Conservation (phyloP, 37 sponge, comb jelly and placozoan species). For the Cliona cf. orientalis region DNA sequence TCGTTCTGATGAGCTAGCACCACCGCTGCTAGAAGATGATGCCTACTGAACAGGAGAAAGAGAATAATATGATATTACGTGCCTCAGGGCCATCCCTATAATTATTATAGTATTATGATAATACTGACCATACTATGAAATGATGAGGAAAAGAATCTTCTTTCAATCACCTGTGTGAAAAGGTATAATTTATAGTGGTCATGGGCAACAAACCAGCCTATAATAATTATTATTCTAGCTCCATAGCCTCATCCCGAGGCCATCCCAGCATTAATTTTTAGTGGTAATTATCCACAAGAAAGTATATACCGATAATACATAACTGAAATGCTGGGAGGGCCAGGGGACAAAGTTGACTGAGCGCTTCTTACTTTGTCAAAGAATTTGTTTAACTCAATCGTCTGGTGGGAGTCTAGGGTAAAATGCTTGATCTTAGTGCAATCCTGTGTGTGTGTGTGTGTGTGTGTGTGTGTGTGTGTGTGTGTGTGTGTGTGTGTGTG, state of each 20-base stretch:
- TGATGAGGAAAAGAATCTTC: constrained; percentile 7
- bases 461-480: neutral
- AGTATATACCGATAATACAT: too few relatives aligned
- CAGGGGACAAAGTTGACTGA: neutral
- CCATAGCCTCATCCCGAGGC: too few relatives aligned
- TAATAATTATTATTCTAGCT: too few relatives aligned
- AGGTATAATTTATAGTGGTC: too few relatives aligned
- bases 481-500: too few relatives aligned
- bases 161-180: constrained; percentile 53
- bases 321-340: neutral
- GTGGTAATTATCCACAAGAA: too few relatives aligned
- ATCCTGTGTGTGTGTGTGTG: constrained; percentile 35
- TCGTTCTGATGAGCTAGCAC: neutral
- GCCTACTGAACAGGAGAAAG: neutral
- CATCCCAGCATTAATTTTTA: too few relatives aligned
- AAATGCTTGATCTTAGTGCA: constrained; percentile 70
- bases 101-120: too few relatives aligned
- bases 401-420: constrained; percentile 53
- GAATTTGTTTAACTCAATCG: constrained; percentile 73
- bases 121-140: neutral
- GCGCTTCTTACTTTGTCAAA: constrained; percentile 84
- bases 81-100: neutral
- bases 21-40: neutral
- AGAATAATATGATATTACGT: neutral
- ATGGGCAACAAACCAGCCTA: too few relatives aligned